Percentiles rank a stretch among this genome's conserved stretches.
phyloP scores from a whole-genome alignment of 2,113 vertebrate genomes.

The Coracopsis vasa region DNA sequence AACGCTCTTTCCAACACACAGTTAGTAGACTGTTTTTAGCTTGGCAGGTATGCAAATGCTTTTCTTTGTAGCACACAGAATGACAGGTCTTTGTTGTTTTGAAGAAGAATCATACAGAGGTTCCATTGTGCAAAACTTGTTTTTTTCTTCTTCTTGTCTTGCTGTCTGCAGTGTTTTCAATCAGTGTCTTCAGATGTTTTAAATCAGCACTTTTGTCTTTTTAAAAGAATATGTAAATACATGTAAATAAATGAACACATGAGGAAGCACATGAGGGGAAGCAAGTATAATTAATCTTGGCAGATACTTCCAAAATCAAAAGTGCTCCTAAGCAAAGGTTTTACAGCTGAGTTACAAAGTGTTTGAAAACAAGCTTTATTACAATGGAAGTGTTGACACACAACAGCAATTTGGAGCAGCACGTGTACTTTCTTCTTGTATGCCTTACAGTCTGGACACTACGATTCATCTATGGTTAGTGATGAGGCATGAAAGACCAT shows the following conservation, averaged over 20 bases:
- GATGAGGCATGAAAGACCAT: not conserved
- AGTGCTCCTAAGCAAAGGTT: not conserved
- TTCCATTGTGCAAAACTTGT: not conserved
- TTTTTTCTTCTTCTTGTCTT: not conserved
- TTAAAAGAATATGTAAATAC: not conserved
- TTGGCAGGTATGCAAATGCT: not conserved
- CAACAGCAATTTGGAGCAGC: not conserved
- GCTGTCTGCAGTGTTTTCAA: not conserved
- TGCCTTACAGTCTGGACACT: not conserved
- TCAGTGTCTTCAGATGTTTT: not conserved
- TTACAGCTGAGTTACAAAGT: not conserved
- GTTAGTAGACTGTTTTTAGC: not conserved
- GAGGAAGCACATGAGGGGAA: not conserved
- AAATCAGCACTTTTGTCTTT: not conserved
- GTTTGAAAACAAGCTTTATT: slow-evolving; percentile 9
- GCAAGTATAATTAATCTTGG: not conserved
- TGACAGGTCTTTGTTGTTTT: not conserved
- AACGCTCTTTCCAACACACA: not conserved
- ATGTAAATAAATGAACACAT: not conserved
- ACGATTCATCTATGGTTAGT: not conserved
- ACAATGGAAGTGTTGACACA: not conserved
- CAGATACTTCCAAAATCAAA: not conserved
- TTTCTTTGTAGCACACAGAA: not conserved
- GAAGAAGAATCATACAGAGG: not conserved
- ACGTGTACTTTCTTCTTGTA: not conserved